phyloP scores from a whole-genome alignment of 2,888 invertebrate species.

The Hydriomena furcata region DNA sequence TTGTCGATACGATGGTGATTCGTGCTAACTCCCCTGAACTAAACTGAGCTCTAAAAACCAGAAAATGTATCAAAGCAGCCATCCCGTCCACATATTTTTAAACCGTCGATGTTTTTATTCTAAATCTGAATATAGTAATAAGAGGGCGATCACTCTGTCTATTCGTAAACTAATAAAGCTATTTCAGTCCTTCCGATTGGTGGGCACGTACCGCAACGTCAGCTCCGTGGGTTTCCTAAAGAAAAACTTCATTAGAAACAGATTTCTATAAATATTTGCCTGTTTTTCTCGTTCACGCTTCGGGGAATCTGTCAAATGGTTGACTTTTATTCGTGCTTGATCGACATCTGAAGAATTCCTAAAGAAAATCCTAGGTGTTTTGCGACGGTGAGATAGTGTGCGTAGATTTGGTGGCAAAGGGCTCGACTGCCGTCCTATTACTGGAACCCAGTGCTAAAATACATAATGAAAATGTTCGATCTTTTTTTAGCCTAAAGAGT shows the following conservation, averaged over 20 bases:
- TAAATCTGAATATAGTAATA: constrained; percentile 67
- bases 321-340: constrained; percentile 11
- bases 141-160: constrained; percentile 75
- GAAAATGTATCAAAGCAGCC: constrained; percentile 27
- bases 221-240: constrained; percentile 29
- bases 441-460: too few relatives aligned
- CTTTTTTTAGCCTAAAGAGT: too few relatives aligned
- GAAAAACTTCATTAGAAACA: constrained; percentile 30
- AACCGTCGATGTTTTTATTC: constrained; percentile 53
- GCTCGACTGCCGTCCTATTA: too few relatives aligned
- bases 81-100: constrained; percentile 43
- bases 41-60: background rate
- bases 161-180: constrained; percentile 72
- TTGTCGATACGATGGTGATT: too few relatives aligned
- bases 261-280: constrained; percentile 32
- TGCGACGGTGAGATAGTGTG: too few relatives aligned
- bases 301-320: constrained; percentile 20
- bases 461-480: too few relatives aligned
- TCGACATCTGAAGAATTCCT: too few relatives aligned
- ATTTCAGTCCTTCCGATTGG: constrained; percentile 65
- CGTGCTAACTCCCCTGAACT: too few relatives aligned
- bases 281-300: constrained; percentile 20
- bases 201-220: constrained; percentile 16
- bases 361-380: too few relatives aligned
- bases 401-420: too few relatives aligned